phyloP scores from a whole-genome alignment of 2,113 vertebrate genomes.

The Myxocyprinus asiaticus region DNA sequence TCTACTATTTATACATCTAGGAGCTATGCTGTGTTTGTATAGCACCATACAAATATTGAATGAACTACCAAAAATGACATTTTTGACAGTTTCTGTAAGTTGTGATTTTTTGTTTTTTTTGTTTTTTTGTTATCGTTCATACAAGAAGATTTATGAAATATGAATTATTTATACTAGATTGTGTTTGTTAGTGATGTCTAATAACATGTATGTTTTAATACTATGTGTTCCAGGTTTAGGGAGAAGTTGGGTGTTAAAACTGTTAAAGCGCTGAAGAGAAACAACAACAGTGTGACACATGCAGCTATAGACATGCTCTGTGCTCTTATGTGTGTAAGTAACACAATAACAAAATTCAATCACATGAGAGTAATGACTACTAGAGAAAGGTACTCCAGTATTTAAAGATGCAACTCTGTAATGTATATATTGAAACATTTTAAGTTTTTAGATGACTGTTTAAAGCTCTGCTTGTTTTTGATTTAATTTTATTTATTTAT shows the following conservation, averaged over 20 bases:
- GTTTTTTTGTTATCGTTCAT: not conserved
- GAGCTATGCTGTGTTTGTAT: conserved; percentile 12
- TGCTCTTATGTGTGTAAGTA: conserved; percentile 99
- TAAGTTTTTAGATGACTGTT: no score
- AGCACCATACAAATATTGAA: not conserved
- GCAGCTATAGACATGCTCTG: conserved; percentile 98
- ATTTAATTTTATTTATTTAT: no score
- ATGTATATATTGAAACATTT: no score
- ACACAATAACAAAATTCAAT: not conserved
- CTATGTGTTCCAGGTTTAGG: conserved; percentile 81
- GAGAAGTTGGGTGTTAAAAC: conserved; percentile 96
- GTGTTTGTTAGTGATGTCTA: not conserved
- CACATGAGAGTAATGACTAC: no score
- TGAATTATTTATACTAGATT: not conserved
- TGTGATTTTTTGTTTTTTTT: no score
- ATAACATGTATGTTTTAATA: conserved; percentile 1
- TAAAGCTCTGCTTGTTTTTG: no score
- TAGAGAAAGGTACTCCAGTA: no score
- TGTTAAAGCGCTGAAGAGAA: conserved; percentile 96
- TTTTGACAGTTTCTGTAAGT: no score
- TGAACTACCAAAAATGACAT: no score
- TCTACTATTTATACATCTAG: conserved; percentile 25
- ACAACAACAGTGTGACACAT: conserved; percentile 92
- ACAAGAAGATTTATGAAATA: not conserved
- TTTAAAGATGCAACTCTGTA: no score